Percentiles rank a stretch among this genome's conserved stretches.
Conservation (phyloP, 2,113 vertebrate species). For the Charina bottae region DNA sequence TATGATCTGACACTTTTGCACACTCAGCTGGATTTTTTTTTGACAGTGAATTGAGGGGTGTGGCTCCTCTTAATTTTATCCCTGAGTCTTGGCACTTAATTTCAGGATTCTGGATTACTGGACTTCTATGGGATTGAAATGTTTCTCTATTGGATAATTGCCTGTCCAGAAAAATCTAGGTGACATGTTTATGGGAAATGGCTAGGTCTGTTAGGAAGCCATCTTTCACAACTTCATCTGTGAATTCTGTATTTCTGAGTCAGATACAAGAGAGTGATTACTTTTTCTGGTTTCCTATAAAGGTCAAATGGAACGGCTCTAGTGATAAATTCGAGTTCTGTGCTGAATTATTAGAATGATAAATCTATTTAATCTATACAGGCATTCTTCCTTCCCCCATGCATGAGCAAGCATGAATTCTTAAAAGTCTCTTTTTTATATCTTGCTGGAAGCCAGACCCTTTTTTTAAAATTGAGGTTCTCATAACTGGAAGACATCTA, state of each 20-base stretch:
- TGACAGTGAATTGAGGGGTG: background rate
- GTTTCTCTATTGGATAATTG: background rate
- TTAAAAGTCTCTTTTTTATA: background rate
- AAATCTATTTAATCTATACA: background rate
- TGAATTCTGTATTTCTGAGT: background rate
- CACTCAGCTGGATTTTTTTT: constrained; percentile 14
- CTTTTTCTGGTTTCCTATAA: background rate
- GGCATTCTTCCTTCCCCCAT: background rate
- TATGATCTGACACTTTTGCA: background rate
- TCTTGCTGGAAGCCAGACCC: background rate
- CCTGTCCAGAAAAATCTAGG: background rate
- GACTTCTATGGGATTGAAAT: background rate
- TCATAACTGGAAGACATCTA: background rate
- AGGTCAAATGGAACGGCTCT: background rate
- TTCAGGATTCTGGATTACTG: background rate
- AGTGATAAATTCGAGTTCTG: background rate
- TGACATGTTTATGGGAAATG: background rate
- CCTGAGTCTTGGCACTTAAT: background rate
- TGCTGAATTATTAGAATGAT: background rate
- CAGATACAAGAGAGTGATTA: background rate
- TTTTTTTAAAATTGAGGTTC: background rate
- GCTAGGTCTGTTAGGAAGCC: background rate
- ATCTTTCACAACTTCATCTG: background rate
- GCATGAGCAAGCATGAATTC: background rate
- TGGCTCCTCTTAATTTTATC: background rate